Evolutionary conservation across 2,797 vertebrate genomes (phyloP).

Genomic region (Todus mexicanus): DNA sequence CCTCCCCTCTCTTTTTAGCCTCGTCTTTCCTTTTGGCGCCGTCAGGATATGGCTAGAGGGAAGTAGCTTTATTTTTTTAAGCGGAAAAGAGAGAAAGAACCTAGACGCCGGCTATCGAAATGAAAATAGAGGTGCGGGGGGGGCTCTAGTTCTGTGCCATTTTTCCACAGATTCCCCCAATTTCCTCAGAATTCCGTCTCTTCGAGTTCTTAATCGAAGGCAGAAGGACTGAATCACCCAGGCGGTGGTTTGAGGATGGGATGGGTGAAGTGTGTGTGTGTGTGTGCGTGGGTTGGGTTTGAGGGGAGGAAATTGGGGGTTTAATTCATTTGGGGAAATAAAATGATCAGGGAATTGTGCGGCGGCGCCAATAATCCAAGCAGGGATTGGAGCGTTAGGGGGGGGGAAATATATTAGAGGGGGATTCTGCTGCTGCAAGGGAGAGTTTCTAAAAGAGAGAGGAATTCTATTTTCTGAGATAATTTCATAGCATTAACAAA

Average conservation of each 20-base stretch:
- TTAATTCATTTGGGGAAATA: not conserved
- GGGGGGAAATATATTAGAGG: not conserved
- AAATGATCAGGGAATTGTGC: not conserved
- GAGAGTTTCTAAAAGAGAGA: not conserved
- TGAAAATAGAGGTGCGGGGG: not conserved
- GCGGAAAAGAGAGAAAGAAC: not conserved
- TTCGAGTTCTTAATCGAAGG: not conserved
- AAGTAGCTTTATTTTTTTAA: not conserved
- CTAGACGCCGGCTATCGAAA: not conserved
- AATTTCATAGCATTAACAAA: not conserved
- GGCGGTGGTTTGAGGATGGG: not conserved
- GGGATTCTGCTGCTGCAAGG: not conserved
- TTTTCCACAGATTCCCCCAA: not conserved
- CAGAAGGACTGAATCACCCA: not conserved
- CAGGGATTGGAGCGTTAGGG: not conserved
- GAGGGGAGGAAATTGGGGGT: not conserved
- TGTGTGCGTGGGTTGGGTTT: not conserved
- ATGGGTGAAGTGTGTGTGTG: not conserved
- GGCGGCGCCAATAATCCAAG: not conserved
- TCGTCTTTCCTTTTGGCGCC: not conserved
- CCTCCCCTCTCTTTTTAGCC: not conserved
- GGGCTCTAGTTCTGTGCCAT: not conserved
- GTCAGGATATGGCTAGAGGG: not conserved
- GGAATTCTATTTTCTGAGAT: not conserved
- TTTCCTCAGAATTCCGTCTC: not conserved